Evolutionary conservation across 2,113 vertebrate genomes (phyloP).

Genomic region (Dinomys branickii): DNA sequence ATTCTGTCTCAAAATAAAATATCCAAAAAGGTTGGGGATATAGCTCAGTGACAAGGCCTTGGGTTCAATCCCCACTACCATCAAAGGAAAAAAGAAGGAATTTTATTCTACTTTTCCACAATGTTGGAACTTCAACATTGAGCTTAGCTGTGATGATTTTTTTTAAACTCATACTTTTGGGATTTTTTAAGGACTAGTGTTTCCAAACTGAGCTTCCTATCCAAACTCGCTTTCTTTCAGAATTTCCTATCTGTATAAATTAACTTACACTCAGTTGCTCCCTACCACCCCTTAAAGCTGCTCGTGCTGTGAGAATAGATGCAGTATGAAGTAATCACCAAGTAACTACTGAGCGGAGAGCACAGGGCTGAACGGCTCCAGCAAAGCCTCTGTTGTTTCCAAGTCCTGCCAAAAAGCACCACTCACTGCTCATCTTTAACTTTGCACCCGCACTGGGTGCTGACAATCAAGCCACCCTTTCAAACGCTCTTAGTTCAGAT

Average conservation of each 20-base stretch:
- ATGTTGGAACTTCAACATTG: neutral
- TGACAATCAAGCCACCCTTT: no score
- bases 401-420: no score
- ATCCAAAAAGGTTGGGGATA: neutral
- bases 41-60: neutral
- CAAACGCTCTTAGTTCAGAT: neutral
- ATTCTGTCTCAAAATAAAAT: neutral
- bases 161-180: neutral
- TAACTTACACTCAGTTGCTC: neutral
- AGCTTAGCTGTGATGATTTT: neutral
- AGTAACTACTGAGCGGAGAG: no score
- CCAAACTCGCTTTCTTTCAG: neutral
- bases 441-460: neutral
- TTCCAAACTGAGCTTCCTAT: neutral
- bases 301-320: neutral
- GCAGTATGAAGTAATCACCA: neutral
- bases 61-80: neutral
- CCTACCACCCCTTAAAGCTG: neutral
- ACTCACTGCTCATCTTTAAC: neutral
- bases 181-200: neutral
- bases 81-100: neutral
- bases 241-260: neutral
- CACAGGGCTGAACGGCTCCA: neutral
- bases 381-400: neutral
- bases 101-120: neutral